phyloP scores from a whole-genome alignment of 2,797 vertebrate genomes.

The Falco novaeseelandiae region DNA sequence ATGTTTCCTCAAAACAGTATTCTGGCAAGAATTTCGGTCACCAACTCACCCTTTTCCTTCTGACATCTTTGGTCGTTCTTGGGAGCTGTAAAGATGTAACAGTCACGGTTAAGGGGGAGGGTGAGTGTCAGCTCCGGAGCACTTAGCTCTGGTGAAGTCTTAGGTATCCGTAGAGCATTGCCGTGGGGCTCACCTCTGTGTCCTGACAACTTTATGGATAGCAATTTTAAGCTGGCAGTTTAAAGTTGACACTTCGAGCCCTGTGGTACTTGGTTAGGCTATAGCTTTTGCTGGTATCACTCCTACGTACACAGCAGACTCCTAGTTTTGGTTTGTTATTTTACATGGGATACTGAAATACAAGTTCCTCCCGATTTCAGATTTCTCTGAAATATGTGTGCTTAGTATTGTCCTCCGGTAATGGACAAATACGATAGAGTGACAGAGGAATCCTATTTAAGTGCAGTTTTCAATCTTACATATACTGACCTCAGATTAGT shows the following conservation, averaged over 20 bases:
- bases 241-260: not conserved
- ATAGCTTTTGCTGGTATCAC: not conserved
- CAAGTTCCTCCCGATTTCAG: not conserved
- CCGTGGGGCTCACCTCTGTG: not conserved
- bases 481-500: constrained; percentile 40
- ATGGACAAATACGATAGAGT: not conserved
- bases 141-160: not conserved
- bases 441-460: not conserved
- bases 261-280: not conserved
- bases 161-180: not conserved
- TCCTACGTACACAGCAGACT: not conserved
- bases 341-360: not conserved
- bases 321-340: not conserved
- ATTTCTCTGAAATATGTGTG: not conserved
- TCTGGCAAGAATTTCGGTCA: not conserved
- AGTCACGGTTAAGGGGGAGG: not conserved
- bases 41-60: not conserved
- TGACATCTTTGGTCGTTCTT: not conserved
- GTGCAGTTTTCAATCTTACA: not conserved
- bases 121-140: not conserved
- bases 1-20: not conserved
- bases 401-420: not conserved
- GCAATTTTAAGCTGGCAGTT: not conserved
- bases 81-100: not conserved
- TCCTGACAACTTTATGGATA: not conserved